Base-by-base conservation (phyloP, 2,797 vertebrate genomes). In the Micromesistius poutassou region DNA sequence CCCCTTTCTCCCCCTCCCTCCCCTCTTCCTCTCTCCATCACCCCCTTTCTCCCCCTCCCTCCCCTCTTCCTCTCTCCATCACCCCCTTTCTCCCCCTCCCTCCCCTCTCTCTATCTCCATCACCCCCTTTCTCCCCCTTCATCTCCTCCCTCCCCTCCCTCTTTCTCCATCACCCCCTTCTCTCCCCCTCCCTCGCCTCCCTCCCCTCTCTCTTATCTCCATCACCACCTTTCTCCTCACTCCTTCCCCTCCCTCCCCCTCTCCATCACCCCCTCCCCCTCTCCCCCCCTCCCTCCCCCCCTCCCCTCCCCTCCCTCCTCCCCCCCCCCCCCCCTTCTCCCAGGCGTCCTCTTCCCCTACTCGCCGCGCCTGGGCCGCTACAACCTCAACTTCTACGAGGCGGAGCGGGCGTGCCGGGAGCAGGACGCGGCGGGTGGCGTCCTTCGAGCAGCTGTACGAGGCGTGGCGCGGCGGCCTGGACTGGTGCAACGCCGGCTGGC, bases 401-500 rank as follows among this genome's bases (percentile, higher is more conserved):
- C 95, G 0, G 95, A 95, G 86, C 93, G 91, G 84, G 96, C 95
- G 0, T 99, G 98, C 13, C 81, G 86, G 22, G 95, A 96, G 50
- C 97, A 99, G 89, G 98, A 98, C 55, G 93, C 96, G 0, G 86
- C 93, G 2, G 2, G 94, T 98, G 0, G 98, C 98, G 3, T 98
- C 98, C 22, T 96, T 97, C 0, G 96, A 98, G 74, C 97, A 99
- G 90, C 92, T 99, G 71, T 96, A 96, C 0, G 94, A 96, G 0
- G 96, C 96, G 30, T 99, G 97, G 97, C 92, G 94, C 38, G 92
- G 90, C 0, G 97, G 97, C 19, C 84, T 99, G 90, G 97, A 99
- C 89, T 99, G 98, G 98, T 99, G 98, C 87, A 99, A 99, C 0
- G 98, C 98, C 0, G 98, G 98, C 79, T 99, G 98, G 98, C 95